phyloP scores from a whole-genome alignment of 2,797 vertebrate species.

The Intellagama lesueurii region DNA sequence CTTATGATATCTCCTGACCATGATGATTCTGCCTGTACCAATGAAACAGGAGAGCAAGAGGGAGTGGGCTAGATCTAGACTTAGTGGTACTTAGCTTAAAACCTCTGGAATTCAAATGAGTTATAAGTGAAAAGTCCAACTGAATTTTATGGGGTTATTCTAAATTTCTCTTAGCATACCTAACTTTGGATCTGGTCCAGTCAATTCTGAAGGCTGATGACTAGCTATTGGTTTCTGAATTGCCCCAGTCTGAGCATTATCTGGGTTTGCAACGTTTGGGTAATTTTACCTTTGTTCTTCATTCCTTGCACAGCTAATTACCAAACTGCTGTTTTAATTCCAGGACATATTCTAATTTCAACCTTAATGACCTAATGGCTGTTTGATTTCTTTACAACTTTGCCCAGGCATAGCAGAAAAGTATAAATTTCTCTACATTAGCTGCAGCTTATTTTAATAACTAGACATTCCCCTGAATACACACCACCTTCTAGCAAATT shows the following conservation, averaged over 20 bases:
- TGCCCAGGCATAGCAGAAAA: background rate
- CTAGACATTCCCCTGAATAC: background rate
- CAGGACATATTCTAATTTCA: background rate
- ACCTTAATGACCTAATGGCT: background rate
- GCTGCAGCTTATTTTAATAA: background rate
- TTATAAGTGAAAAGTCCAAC: too few relatives aligned
- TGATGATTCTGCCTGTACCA: too few relatives aligned
- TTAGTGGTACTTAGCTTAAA: too few relatives aligned
- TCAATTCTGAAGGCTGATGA: background rate
- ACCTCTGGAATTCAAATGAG: too few relatives aligned
- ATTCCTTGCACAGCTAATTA: background rate
- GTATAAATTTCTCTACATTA: constrained; percentile 6
- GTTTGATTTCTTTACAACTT: background rate
- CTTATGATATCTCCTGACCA: too few relatives aligned
- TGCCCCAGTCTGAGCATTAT: background rate
- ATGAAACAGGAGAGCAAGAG: too few relatives aligned
- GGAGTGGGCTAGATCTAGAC: too few relatives aligned
- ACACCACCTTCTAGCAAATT: background rate
- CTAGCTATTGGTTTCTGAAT: background rate
- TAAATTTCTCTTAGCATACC: too few relatives aligned
- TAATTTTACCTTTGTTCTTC: background rate
- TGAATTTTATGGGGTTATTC: too few relatives aligned
- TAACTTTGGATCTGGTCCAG: background rate
- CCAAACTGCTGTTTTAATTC: background rate
- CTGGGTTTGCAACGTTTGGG: too few relatives aligned